Conservation (phyloP, 2,113 vertebrate species). For the Cyprinodon brontotheroides region DNA sequence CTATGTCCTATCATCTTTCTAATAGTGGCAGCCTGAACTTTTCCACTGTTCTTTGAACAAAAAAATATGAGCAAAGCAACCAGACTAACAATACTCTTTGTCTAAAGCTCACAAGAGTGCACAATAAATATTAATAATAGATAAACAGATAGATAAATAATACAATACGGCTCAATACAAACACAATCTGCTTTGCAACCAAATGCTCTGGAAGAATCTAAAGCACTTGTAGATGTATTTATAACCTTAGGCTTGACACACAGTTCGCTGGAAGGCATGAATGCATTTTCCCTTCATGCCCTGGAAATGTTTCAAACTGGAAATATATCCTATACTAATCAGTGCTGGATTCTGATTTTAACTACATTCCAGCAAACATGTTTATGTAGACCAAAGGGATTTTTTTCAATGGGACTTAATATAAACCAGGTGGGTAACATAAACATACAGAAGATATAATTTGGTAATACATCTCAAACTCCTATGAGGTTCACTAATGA, state of each 20-base stretch:
- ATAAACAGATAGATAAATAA: constrained; percentile 7
- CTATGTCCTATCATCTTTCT: too few relatives aligned
- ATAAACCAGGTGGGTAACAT: too few relatives aligned
- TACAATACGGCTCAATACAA: constrained; percentile 3
- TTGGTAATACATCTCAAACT: too few relatives aligned
- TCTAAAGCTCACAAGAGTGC: neutral
- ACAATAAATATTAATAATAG: neutral
- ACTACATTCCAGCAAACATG: neutral
- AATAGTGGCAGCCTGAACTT: too few relatives aligned
- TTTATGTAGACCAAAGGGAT: neutral
- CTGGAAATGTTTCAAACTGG: neutral
- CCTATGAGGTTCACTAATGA: too few relatives aligned
- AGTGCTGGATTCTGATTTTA: neutral
- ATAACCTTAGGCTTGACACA: constrained; percentile 43
- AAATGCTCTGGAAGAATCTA: constrained; percentile 34
- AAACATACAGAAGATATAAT: too few relatives aligned
- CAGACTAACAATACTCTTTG: too few relatives aligned
- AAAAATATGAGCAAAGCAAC: too few relatives aligned
- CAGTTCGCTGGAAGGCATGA: neutral
- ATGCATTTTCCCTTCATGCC: neutral
- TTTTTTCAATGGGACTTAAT: too few relatives aligned
- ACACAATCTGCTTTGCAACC: constrained; percentile 35
- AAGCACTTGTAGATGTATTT: constrained; percentile 52
- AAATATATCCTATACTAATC: neutral
- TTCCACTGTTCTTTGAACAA: too few relatives aligned